Evolutionary conservation across 1,140 invertebrate species (phyloP).

Genomic region (Oryctes rhinoceros): DNA sequence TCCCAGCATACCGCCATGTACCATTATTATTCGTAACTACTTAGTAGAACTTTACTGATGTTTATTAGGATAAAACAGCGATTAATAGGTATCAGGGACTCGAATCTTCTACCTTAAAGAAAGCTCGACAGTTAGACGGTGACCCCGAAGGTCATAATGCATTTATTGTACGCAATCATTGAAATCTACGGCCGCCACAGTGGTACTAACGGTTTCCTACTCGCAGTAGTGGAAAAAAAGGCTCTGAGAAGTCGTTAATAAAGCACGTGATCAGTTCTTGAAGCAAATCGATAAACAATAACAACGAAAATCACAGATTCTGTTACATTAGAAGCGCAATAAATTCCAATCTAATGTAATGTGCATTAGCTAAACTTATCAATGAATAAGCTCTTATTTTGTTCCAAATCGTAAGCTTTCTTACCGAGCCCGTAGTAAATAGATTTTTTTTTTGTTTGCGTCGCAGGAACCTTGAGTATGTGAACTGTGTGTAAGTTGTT

Average conservation of each 20-base stretch:
- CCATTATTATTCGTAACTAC: constrained; percentile 12
- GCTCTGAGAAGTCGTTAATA: constrained; percentile 22
- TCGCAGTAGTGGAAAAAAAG: not conserved
- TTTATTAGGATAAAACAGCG: not conserved
- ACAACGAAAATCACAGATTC: too few species aligned
- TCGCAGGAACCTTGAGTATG: too few species aligned
- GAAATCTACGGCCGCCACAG: constrained; percentile 11
- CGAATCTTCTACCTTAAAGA: constrained; percentile 31
- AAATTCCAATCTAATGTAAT: too few species aligned
- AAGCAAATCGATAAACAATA: too few species aligned
- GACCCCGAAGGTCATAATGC: constrained; percentile 15
- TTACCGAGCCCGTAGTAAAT: too few species aligned
- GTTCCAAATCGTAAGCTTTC: too few species aligned
- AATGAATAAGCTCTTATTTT: too few species aligned
- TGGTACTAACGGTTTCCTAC: constrained; percentile 10
- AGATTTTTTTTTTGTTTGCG: too few species aligned
- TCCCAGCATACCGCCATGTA: constrained; percentile 1
- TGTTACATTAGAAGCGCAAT: too few species aligned
- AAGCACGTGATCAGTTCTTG: not conserved
- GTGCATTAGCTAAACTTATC: too few species aligned
- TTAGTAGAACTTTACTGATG: constrained; percentile 5
- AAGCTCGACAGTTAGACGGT: constrained; percentile 27
- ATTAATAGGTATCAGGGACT: constrained; percentile 18
- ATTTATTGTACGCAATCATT: constrained; percentile 33
- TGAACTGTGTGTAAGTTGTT: too few species aligned